Conservation (phyloP, 2,113 vertebrate species). For the Triplophysa rosa region DNA sequence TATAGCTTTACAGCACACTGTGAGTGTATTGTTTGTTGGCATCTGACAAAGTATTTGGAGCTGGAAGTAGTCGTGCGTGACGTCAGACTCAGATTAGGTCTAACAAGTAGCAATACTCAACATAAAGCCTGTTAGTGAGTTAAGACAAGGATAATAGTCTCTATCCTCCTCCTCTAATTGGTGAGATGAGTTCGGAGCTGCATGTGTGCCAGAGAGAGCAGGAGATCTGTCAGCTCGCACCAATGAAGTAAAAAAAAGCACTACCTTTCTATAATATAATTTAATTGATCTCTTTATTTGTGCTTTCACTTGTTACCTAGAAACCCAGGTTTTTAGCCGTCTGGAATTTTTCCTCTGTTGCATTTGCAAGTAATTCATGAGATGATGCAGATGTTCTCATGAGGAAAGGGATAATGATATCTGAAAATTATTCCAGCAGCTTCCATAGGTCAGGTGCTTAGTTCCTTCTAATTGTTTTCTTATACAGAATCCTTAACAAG, state of each 20-base stretch:
- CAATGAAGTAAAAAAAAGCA: slow-evolving; percentile 62
- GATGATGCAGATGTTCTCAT: too few species aligned
- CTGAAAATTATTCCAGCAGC: too few species aligned
- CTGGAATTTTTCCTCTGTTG: neutral
- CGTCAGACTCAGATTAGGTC: neutral
- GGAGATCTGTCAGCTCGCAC: slow-evolving; percentile 59
- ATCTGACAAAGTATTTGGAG: too few species aligned
- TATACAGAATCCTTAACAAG: neutral
- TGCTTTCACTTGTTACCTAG: neutral
- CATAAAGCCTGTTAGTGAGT: slow-evolving; percentile 37
- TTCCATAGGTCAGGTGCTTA: too few species aligned
- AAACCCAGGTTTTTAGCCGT: neutral
- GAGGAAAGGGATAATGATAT: too few species aligned
- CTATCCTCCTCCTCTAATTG: slow-evolving; percentile 61
- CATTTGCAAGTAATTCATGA: too few species aligned
- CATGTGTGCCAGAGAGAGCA: slow-evolving; percentile 56
- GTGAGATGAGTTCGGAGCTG: slow-evolving; percentile 46
- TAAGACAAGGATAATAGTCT: slow-evolving; percentile 35
- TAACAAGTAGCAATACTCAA: slow-evolving; percentile 24
- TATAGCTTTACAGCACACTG: too few species aligned
- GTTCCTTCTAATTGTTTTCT: too few species aligned
- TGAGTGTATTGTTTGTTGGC: too few species aligned
- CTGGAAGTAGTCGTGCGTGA: too few species aligned
- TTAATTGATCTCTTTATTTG: slow-evolving; percentile 27
- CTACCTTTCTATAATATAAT: slow-evolving; percentile 37